Evolutionary conservation across 2,797 vertebrate species (phyloP).

Genomic region (Onychomys leucogaster): DNA sequence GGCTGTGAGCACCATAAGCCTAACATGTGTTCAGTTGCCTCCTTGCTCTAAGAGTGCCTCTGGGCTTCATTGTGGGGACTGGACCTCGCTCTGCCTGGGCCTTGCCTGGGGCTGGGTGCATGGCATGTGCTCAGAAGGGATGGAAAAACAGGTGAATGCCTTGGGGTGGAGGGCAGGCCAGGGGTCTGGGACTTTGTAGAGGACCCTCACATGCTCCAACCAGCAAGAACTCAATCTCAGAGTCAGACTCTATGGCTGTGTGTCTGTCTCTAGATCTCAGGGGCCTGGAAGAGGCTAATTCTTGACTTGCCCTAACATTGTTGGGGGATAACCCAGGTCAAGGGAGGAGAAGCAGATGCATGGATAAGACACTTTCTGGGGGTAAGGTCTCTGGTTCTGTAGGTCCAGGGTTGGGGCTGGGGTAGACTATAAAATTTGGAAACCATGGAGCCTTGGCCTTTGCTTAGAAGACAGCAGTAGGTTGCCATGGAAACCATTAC

Average conservation of each 20-base stretch:
- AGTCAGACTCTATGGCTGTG: not conserved
- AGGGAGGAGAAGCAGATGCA: not conserved
- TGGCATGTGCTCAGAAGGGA: not conserved
- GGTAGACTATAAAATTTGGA: not conserved
- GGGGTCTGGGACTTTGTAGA: not conserved
- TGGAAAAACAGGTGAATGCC: not conserved
- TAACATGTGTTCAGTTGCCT: not conserved
- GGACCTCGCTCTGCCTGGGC: not conserved
- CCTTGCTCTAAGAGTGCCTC: not conserved
- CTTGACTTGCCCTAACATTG: not conserved
- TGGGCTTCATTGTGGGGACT: not conserved
- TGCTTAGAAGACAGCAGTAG: not conserved
- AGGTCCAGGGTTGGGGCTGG: not conserved
- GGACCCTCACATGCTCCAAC: rapidly evolving
- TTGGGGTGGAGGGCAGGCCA: not conserved
- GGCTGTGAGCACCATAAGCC: too few species aligned
- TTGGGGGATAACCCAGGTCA: not conserved
- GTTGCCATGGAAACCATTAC: constrained; percentile 60
- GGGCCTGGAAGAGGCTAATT: not conserved
- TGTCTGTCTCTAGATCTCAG: not conserved
- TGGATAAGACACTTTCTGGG: not conserved
- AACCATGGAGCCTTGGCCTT: not conserved
- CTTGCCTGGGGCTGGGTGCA: not conserved
- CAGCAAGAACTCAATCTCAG: not conserved
- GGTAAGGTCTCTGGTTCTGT: not conserved